Evolutionary conservation across 1,140 invertebrate genomes (phyloP), one percentile per base, ranked within the genome.

Genomic region (Drosophila trapezifrons): DNA sequence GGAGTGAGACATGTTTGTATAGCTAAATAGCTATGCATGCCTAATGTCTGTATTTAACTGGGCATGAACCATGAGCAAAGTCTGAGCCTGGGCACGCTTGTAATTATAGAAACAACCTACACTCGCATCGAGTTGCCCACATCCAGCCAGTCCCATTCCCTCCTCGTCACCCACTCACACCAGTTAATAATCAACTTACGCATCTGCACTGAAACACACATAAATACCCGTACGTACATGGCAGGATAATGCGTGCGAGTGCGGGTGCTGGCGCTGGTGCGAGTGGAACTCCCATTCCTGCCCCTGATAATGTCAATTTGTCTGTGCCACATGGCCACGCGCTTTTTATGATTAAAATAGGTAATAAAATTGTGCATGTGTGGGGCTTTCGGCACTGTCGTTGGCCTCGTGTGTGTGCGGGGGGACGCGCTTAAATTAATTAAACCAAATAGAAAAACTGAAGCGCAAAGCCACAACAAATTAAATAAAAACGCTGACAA

Each of bases 41-140:
- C 79, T 77, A 89, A 89, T 87, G 79, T 87, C 79, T 89, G 83
- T 83, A 87, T 83, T 89, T 81, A 89, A 83, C 76, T 84, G 83
- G 83, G 78, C 75, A 71, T 78, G 65, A 85, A 81, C 69, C 65
- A 66, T 63, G 65, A 20, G 20, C 67, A 70, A 70, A 57, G 65
- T 70, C 67, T 70, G 51, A 40, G 37, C 67, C 63, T 57, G 71
- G 64, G 83, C 76, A 76, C 55, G 63, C 63, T 59, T 52, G 73
- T 84, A 89, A 89, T 89, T 89, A 89, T 79, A 80, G 73, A 72
- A 80, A 38, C 63, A 60, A 64, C 45, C 32, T 29, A 35, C 32
- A 22, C 32, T 52, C 27, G n/a, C n/a, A n/a, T n/a, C n/a, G n/a
- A n/a, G n/a, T n/a, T 49, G 12, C n/a, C 47, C 47, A 37, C 47